These are phyloP conservation scores for Homarus americanus DNA, from an alignment of 1,140 invertebrate species.

Conservation along the genomic window DNA sequence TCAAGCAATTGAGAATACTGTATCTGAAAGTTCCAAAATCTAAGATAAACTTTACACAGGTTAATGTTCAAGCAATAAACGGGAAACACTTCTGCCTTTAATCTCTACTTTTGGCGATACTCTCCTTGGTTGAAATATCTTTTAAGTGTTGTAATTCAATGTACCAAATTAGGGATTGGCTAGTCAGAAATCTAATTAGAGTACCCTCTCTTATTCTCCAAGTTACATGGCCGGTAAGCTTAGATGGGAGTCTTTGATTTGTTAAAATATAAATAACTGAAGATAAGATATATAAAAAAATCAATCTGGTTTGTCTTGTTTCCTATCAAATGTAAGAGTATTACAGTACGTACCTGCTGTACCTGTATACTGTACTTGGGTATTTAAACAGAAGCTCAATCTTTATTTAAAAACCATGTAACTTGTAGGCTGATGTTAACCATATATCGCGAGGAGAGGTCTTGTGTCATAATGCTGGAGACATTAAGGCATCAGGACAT, in stretches of 20 bases:
- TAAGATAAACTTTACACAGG: neutral
- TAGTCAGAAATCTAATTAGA: conserved; percentile 65
- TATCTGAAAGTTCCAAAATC: too few relatives aligned
- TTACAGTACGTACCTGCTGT: too few relatives aligned
- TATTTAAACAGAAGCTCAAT: too few relatives aligned
- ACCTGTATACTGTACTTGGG: too few relatives aligned
- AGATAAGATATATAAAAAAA: too few relatives aligned
- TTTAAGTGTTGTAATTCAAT: conserved; percentile 42
- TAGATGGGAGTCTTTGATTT: too few relatives aligned
- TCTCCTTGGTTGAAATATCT: conserved; percentile 21
- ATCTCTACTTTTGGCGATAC: conserved; percentile 11
- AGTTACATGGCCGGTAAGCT: neutral
- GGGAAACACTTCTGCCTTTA: conserved; percentile 68
- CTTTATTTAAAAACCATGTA: neutral
- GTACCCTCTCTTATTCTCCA: neutral
- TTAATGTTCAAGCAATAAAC: conserved; percentile 36
- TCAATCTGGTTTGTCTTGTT: too few relatives aligned
- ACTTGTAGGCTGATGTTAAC: neutral
- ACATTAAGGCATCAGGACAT: neutral
- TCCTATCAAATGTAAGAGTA: too few relatives aligned
- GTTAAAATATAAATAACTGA: too few relatives aligned
- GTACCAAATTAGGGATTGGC: conserved; percentile 58
- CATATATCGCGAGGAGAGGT: neutral
- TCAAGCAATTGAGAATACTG: too few relatives aligned
- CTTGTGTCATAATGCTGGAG: neutral